Evolutionary conservation across 2,113 vertebrate species (phyloP).

Genomic region (Misgurnus mizolepis): DNA sequence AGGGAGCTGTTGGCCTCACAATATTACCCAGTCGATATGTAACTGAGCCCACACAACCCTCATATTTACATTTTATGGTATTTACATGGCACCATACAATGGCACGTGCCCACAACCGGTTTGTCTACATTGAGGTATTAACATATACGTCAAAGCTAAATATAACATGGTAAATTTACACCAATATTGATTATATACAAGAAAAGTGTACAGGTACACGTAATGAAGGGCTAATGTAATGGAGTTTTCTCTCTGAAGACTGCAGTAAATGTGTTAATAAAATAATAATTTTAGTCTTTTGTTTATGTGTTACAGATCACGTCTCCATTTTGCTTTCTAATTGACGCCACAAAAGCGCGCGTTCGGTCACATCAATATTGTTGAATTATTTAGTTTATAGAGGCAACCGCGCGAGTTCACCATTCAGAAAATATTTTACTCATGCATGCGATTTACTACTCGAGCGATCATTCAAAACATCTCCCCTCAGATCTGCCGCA

Average conservation of each 20-base stretch:
- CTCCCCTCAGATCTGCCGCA: constrained; percentile 1
- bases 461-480: constrained; percentile 5
- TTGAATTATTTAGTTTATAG: constrained; percentile 46
- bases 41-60: too few relatives aligned
- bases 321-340: not conserved
- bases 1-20: not conserved
- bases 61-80: too few relatives aligned
- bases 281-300: not conserved
- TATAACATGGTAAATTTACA: not conserved
- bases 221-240: too few relatives aligned
- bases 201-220: too few relatives aligned
- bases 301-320: not conserved
- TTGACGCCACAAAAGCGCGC: not conserved
- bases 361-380: constrained; percentile 35
- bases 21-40: not conserved
- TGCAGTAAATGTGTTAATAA: not conserved
- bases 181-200: not conserved
- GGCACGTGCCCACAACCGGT: too few relatives aligned
- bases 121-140: too few relatives aligned
- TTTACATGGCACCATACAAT: too few relatives aligned
- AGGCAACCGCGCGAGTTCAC: not conserved
- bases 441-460: constrained; percentile 3
- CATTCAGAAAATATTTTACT: constrained; percentile 27
- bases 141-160: too few relatives aligned
- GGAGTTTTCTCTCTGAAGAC: not conserved